phyloP scores from a whole-genome alignment of 2,797 vertebrate species.

The Amphiprion clarkii region DNA sequence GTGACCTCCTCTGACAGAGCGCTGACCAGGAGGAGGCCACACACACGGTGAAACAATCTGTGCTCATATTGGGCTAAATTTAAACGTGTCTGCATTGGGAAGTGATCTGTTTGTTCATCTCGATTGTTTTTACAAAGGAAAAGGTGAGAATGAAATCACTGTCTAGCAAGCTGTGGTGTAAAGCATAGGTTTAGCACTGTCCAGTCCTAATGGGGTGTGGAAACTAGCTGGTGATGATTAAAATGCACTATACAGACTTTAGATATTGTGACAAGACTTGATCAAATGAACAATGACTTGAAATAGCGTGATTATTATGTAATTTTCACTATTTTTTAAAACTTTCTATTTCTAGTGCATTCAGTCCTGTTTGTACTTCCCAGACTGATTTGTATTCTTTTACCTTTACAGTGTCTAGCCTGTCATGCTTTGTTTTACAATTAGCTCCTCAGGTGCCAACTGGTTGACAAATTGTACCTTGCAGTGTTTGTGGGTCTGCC shows the following conservation, averaged over 20 bases:
- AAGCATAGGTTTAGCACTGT: background rate
- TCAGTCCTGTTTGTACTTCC: background rate
- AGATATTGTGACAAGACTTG: background rate
- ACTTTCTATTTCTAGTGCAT: background rate
- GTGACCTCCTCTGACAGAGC: conserved; percentile 22
- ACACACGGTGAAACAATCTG: conserved; percentile 9
- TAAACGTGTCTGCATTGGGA: background rate
- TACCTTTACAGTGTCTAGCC: conserved; percentile 65
- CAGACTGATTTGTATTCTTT: background rate
- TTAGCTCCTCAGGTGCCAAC: conserved; percentile 85
- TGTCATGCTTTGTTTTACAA: conserved; percentile 86
- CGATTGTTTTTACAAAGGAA: background rate
- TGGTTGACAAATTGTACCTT: conserved; percentile 86
- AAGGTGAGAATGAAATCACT: conserved; percentile 18
- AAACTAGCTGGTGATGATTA: conserved; percentile 22
- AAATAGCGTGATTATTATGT: too few species aligned
- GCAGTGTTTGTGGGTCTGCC: conserved; percentile 86
- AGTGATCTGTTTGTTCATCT: background rate
- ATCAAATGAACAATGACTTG: background rate
- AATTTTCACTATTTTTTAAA: background rate
- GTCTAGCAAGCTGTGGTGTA: conserved; percentile 17
- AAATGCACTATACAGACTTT: conserved; percentile 3
- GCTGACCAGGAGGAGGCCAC: conserved; percentile 13
- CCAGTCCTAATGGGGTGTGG: conserved; percentile 16
- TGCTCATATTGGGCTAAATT: conserved; percentile 1